Conservation (phyloP, 1,140 invertebrate species). For the Diprion similis region DNA sequence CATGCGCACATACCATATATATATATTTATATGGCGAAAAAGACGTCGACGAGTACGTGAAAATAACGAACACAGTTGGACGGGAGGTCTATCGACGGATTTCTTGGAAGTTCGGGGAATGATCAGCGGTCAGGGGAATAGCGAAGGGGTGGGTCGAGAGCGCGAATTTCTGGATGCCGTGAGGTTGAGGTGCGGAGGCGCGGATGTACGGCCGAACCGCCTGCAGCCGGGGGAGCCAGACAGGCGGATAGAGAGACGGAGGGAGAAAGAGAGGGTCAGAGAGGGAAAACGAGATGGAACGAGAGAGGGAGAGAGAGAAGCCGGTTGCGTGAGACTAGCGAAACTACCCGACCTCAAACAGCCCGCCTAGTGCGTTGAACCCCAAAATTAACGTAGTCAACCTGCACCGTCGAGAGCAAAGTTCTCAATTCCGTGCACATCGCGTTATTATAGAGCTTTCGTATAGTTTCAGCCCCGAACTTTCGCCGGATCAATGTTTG, state of each 20-base stretch:
- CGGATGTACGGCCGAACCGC: slow-evolving; percentile 18
- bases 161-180: no score
- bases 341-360: slow-evolving; percentile 30
- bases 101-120: no score
- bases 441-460: not conserved
- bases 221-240: slow-evolving; percentile 37
- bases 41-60: no score
- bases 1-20: no score
- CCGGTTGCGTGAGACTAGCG: slow-evolving; percentile 39
- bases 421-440: not conserved
- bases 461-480: no score
- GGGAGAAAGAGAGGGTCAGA: slow-evolving; percentile 27
- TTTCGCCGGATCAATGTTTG: no score
- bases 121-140: no score
- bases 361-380: slow-evolving; percentile 43
- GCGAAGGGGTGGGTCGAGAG: no score
- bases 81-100: no score
- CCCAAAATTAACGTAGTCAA: slow-evolving; percentile 44
- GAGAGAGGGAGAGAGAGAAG: slow-evolving; percentile 28
- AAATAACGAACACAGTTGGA: no score
- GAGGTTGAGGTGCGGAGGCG: not conserved
- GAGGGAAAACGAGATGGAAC: slow-evolving; percentile 21
- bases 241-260: slow-evolving; percentile 19
- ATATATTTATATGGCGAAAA: no score
- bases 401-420: not conserved